phyloP scores from a whole-genome alignment of 2,888 invertebrate species.

The Catotricha subobsoleta region DNA sequence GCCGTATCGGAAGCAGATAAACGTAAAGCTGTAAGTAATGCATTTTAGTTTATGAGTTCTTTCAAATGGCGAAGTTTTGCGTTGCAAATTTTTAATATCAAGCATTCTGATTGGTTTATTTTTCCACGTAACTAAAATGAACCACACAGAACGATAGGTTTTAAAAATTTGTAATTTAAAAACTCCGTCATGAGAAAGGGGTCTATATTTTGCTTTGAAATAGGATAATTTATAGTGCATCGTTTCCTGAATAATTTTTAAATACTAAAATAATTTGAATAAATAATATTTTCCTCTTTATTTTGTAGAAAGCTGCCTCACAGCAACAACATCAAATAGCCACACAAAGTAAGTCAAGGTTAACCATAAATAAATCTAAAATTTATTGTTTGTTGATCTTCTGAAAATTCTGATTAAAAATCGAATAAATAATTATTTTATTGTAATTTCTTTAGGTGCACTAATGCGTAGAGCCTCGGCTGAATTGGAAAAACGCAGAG shows the following conservation, averaged over 20 bases:
- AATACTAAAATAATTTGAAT: no score
- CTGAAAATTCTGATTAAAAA: no score
- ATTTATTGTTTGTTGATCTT: constrained; percentile 13
- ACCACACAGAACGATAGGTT: no score
- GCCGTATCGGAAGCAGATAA: constrained; percentile 51
- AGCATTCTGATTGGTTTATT: no score
- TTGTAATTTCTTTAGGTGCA: constrained; percentile 45
- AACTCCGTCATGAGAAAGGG: no score
- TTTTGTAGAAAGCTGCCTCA: constrained; percentile 47
- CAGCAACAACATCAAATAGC: constrained; percentile 45
- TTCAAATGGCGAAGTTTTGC: no score
- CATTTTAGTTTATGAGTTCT: no score
- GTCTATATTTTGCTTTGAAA: no score
- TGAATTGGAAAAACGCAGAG: constrained; percentile 58
- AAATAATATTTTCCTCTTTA: constrained; percentile 16
- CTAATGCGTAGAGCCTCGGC: constrained; percentile 57
- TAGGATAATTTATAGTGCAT: not conserved
- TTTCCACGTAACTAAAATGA: no score
- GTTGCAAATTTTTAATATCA: not conserved
- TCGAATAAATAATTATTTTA: no score
- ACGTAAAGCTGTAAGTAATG: constrained; percentile 51
- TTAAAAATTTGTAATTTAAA: not conserved
- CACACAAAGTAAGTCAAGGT: constrained; percentile 32
- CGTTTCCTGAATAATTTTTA: not conserved
- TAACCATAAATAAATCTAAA: not conserved